Base-by-base conservation (phyloP, 2,888 invertebrate genomes). In the Eurytoma californica region DNA sequence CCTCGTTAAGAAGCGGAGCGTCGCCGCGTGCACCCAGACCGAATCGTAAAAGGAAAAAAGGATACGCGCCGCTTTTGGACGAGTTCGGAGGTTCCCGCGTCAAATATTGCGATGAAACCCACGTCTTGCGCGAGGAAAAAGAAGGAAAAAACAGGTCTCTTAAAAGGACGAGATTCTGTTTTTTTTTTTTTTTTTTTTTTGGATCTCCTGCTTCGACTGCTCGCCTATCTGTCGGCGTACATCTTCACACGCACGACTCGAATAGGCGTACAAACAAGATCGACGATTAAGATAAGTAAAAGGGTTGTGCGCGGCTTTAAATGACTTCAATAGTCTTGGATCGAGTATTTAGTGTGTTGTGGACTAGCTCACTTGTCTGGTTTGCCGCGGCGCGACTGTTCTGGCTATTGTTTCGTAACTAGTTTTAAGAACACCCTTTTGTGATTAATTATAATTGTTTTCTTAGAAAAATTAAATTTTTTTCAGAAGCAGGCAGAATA, bases 241-340 rank as follows among this genome's bases (percentile, higher is more conserved):
- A 7, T 67, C 67, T 53, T 67, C 53, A 24, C 30, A 14, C 30
- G 55, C 24, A 4, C 20, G 2, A 39, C 39, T 39, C 18, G 63
- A 63, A 63, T 14, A 28, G 30, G n/a, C 18, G 24, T 12, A 5
- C 24, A 66, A 66, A 53, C 67, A 53, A 30, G 67, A 67, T 67
- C 67, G 49, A 16, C 28, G 53, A 24, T 67, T 67, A 67, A 53
- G 67, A 67, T 67, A 67, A 66, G 49, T 12, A 20, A 24, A 51
- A 28, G 60, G 24, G 16, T 24, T 28, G 51, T 24, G 20, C 9
- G 16, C 28, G 28, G 9, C 28, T 53, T 67, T 60, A 16, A 60
- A 28, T 16, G 28, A 5, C 16, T 53, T 5, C 53, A 9, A 49
- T 66, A 51, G 2, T 67, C n/a, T 28, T 51, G 28, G 12, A 28